These are phyloP conservation scores for Melanaphis sacchari DNA, from an alignment of 1,140 invertebrate genomes.

Conservation along the genomic window DNA sequence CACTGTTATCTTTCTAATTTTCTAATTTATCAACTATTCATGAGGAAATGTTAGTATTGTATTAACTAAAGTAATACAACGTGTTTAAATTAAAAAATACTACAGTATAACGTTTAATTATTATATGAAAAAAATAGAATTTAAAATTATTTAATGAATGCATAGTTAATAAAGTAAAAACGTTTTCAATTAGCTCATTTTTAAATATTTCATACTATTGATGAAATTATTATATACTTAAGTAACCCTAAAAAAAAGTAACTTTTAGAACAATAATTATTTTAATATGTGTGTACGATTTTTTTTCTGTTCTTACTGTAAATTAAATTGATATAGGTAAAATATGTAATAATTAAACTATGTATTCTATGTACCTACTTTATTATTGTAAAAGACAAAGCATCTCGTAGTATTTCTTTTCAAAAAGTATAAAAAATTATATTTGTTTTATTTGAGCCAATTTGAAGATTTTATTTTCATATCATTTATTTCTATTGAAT, in stretches of 20 bases:
- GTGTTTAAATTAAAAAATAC: not conserved
- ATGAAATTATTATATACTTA: not conserved
- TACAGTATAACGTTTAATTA: not conserved
- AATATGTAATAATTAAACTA: not conserved
- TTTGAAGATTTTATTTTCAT: not conserved
- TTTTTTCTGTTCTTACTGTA: not conserved
- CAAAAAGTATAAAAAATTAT: not conserved
- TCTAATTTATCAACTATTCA: conserved; percentile 15
- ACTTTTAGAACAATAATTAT: not conserved
- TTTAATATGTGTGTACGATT: not conserved
- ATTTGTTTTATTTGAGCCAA: not conserved
- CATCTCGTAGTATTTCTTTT: not conserved
- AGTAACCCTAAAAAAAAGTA: not conserved
- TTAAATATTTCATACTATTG: not conserved
- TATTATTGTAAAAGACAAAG: not conserved
- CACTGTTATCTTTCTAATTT: not conserved
- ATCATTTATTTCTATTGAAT: not conserved
- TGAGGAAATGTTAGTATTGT: not conserved
- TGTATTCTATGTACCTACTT: not conserved
- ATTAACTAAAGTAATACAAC: not conserved
- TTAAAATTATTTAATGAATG: not conserved
- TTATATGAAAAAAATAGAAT: not conserved
- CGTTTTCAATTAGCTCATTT: not conserved
- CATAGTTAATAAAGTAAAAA: not conserved
- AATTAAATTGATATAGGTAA: not conserved